A percentile compares a stretch with the other conserved stretches of the same genome.
Evolutionary conservation across 2,113 vertebrate genomes (phyloP).

Genomic region (Actenoides hombroni): DNA sequence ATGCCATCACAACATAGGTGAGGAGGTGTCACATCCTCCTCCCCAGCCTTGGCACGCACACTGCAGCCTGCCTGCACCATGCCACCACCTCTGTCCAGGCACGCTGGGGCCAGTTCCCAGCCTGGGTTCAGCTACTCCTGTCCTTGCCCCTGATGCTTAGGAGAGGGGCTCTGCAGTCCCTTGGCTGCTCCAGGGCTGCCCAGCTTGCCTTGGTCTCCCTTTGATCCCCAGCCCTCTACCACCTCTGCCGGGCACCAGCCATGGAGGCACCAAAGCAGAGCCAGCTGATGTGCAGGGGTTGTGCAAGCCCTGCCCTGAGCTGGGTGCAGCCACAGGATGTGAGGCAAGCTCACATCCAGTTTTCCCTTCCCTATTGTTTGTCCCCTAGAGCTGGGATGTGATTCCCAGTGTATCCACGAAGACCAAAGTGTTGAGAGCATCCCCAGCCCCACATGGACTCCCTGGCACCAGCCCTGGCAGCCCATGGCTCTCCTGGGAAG

Average conservation of each 20-base stretch:
- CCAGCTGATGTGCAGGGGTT: not conserved
- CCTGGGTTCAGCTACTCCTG: not conserved
- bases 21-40: not conserved
- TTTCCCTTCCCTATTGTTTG: not conserved
- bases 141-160: not conserved
- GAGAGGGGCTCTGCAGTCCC: not conserved
- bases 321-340: slow-evolving; percentile 66
- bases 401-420: not conserved
- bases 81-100: not conserved
- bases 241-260: not conserved
- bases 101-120: not conserved
- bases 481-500: not conserved
- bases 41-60: not conserved
- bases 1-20: not conserved
- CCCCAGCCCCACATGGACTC: not conserved
- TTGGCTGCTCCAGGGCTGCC: not conserved
- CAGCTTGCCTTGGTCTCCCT: not conserved
- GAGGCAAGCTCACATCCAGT: slow-evolving; percentile 59
- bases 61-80: not conserved
- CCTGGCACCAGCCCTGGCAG: not conserved
- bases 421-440: accelerated
- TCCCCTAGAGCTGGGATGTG: not conserved
- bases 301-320: not conserved
- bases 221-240: not conserved
- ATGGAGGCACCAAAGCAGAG: not conserved